Base-by-base conservation (phyloP, 2,888 invertebrate genomes). In the Troglohyphantes excavatus region DNA sequence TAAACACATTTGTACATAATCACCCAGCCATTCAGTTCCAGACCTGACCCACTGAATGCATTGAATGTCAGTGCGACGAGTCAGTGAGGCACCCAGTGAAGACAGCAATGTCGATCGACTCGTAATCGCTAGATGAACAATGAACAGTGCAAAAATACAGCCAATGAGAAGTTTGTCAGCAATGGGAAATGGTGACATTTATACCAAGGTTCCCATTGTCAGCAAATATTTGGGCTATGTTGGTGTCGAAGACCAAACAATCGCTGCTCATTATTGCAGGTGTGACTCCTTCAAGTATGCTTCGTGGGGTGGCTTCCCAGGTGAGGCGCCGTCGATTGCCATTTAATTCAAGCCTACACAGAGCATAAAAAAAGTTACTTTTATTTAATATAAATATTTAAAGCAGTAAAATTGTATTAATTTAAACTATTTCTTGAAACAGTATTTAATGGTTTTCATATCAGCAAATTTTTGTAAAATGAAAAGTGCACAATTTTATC, bases 171-270 rank as follows among this genome's bases (percentile, higher is more conserved):
- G 33, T 53, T 63, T 29, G 70, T 91, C 91, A 91, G 68, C 91
- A 91, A 7, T 90, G 90, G 46, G 97, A 97, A 94, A 99, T 99
- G 93, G 99, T 99, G 93, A 99, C 99, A 95, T 99, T 99, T 93
- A 99, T 99, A 92, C 99, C 99, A 92, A 99, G 95, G 94, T 99
- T 99, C 70, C 99, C 99, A 94, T 98, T 99, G 93, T 99, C 99
- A 82, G 99, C 98, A 95, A 99, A 99, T 90, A 99, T 95, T 94
- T 99, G 98, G 91, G 99, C 99, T 93, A 98, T 98, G 92, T 97
- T 97, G 82, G 98, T 98, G 94, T 99, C 99, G 94, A 99, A 99
- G 91, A 99, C 98, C 91, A 99, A 95, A 94, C 99, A 99, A 95
- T 99, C 99, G 27, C 98, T 98, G 93, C 98, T 98, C 94, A 97